Evolutionary conservation across 2,113 vertebrate species (phyloP).

Genomic region (Empidonax alnorum): DNA sequence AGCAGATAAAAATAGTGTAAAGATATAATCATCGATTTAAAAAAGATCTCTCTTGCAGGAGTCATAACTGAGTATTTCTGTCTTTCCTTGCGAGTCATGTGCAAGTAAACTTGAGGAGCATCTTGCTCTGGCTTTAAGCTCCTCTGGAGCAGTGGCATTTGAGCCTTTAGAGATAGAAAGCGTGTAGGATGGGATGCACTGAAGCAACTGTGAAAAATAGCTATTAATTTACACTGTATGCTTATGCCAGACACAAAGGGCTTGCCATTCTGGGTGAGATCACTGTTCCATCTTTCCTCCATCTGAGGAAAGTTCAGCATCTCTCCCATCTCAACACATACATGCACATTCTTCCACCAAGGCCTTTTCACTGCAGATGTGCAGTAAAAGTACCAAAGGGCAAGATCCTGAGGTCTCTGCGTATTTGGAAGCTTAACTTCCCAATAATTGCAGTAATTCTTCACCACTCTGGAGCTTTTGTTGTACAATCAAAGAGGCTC

Average conservation of each 20-base stretch:
- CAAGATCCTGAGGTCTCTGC: not conserved
- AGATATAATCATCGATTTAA: not conserved
- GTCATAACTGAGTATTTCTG: not conserved
- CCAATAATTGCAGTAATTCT: not conserved
- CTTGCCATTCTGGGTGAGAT: not conserved
- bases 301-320: not conserved
- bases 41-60: not conserved
- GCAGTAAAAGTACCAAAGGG: not conserved
- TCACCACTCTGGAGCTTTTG: not conserved
- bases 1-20: conserved; percentile 46
- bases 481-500: not conserved
- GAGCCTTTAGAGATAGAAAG: not conserved
- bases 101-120: not conserved
- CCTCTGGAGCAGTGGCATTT: not conserved
- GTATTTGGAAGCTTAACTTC: not conserved
- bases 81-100: not conserved
- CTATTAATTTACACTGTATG: not conserved
- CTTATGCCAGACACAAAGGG: not conserved
- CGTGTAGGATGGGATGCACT: not conserved
- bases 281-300: not conserved
- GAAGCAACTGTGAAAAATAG: not conserved
- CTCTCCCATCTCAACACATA: not conserved
- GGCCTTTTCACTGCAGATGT: not conserved
- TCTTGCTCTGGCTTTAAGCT: not conserved
- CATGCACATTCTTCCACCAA: not conserved